Evolutionary conservation across 2,113 vertebrate genomes (phyloP).

Genomic region (Megaceryle torquata): DNA sequence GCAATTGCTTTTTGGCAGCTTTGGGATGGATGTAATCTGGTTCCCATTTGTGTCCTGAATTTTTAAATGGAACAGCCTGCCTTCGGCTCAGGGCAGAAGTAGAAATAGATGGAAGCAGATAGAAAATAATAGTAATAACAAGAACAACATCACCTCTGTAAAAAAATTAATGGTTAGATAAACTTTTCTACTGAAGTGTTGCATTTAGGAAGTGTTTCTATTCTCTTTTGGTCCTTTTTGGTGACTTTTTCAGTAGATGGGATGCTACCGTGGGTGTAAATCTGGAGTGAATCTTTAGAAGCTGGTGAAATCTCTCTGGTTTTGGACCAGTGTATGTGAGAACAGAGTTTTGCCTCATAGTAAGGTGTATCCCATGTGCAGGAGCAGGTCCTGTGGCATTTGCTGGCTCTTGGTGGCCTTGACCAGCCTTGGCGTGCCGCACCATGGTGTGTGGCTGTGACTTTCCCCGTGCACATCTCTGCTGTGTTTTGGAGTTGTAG

Average conservation of each 20-base stretch:
- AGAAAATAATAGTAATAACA: not conserved
- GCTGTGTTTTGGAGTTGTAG: not conserved
- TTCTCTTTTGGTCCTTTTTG: not conserved
- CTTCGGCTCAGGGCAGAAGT: not conserved
- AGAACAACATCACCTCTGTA: not conserved
- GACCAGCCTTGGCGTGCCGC: not conserved
- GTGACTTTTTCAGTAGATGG: not conserved
- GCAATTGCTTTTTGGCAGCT: slow-evolving; percentile 39
- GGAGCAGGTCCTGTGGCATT: not conserved
- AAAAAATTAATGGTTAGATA: not conserved
- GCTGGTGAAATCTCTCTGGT: not conserved
- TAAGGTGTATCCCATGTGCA: accelerated
- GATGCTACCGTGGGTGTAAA: not conserved
- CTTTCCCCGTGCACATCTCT: accelerated
- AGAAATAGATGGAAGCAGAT: not conserved
- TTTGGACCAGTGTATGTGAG: not conserved
- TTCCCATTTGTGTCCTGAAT: slow-evolving; percentile 16
- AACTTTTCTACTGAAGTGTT: not conserved
- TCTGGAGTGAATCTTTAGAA: not conserved
- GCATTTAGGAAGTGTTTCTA: not conserved
- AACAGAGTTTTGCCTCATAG: not conserved
- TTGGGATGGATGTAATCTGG: slow-evolving; percentile 29
- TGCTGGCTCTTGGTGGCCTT: not conserved
- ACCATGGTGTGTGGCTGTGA: accelerated
- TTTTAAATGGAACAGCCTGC: not conserved